Conservation (phyloP, 2,797 vertebrate genomes). For the Xiphophorus birchmanni region DNA sequence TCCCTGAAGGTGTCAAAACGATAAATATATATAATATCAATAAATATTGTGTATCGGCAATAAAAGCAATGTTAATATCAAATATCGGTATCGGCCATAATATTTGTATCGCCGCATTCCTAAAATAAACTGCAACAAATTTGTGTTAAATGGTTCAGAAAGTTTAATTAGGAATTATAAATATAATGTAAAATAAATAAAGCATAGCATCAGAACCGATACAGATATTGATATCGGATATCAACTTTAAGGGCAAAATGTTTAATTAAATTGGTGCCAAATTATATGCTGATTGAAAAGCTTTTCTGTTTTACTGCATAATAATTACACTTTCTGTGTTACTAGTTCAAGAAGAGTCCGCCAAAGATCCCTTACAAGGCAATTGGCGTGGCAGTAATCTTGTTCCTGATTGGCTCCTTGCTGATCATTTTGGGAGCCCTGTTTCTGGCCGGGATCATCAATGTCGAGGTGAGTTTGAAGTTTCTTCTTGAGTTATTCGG, state of each 20-base stretch:
- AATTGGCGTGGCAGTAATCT: slow-evolving; percentile 89
- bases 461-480: slow-evolving; percentile 85
- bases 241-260: background rate
- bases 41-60: too few relatives aligned
- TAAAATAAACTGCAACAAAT: too few relatives aligned
- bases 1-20: too few relatives aligned
- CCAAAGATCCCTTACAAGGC: slow-evolving; percentile 96
- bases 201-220: too few relatives aligned
- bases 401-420: slow-evolving; percentile 91
- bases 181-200: too few relatives aligned
- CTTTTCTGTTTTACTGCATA: background rate
- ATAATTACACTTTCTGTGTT: background rate
- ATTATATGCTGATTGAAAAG: background rate
- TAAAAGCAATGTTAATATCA: too few relatives aligned
- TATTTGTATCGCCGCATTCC: too few relatives aligned
- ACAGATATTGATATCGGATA: background rate
- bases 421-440: slow-evolving; percentile 92
- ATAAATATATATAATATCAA: too few relatives aligned
- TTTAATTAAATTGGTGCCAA: background rate
- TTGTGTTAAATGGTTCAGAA: too few relatives aligned
- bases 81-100: too few relatives aligned
- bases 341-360: slow-evolving; percentile 93
- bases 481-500: background rate
- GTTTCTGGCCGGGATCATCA: slow-evolving; percentile 88
- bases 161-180: too few relatives aligned